phyloP scores from a whole-genome alignment of 2,113 vertebrate species.

The Chlorodrepanis virens region DNA sequence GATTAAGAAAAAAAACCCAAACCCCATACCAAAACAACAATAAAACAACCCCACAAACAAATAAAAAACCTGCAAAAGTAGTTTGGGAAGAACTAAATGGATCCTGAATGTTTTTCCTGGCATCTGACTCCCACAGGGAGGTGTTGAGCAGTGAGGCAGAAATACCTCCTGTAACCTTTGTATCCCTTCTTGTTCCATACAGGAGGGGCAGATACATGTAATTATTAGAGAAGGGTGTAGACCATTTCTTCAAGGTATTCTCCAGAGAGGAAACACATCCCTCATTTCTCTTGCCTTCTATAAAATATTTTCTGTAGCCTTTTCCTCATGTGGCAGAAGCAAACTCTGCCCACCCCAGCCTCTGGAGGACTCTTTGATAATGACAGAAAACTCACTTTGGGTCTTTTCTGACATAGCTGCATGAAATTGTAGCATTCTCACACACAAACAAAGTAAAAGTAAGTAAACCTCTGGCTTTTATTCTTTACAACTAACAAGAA shows the following conservation, averaged over 20 bases:
- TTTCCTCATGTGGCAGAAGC: background rate
- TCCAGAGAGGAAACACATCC: background rate
- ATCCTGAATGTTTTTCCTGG: background rate
- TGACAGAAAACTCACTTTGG: background rate
- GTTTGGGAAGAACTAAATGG: background rate
- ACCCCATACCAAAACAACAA: background rate
- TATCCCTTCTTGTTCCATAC: background rate
- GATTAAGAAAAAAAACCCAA: background rate
- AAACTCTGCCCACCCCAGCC: background rate
- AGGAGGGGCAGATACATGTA: background rate
- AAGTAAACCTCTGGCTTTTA: background rate
- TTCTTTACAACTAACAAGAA: conserved; percentile 1
- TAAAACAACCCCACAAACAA: background rate
- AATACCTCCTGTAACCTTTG: background rate
- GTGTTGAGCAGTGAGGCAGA: background rate
- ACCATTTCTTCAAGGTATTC: background rate
- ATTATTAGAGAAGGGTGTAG: background rate
- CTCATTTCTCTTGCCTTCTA: background rate
- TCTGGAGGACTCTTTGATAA: background rate
- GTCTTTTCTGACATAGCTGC: background rate
- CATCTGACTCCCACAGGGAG: background rate
- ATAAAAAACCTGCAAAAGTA: background rate
- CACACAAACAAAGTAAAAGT: background rate
- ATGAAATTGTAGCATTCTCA: background rate
- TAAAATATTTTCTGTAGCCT: background rate